Conservation (phyloP, 2,113 vertebrate genomes). For the Trichechus manatus region DNA sequence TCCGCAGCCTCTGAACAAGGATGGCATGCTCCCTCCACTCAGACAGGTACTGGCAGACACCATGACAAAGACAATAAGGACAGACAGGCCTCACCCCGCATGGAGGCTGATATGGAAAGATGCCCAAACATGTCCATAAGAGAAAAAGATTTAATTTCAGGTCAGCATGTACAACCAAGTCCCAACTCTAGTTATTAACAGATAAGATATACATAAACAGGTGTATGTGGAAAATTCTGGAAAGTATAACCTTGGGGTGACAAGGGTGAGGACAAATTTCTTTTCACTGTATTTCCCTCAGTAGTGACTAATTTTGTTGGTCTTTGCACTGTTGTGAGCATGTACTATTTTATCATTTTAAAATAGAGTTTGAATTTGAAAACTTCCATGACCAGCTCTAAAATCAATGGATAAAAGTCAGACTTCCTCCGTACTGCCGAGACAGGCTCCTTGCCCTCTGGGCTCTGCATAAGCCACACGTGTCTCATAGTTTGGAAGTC, state of each 20-base stretch:
- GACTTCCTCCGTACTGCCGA: not conserved
- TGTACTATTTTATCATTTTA: not conserved
- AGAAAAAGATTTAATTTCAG: rapidly evolving
- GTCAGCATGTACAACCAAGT: rapidly evolving
- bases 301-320: not conserved
- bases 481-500: not conserved
- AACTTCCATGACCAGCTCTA: not conserved
- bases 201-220: rapidly evolving
- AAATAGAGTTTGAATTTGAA: not conserved
- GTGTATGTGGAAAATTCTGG: not conserved
- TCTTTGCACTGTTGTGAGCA: not conserved
- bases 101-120: rapidly evolving
- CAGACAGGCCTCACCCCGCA: rapidly evolving
- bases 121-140: rapidly evolving
- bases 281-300: not conserved
- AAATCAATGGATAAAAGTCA: not conserved
- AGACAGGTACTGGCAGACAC: rapidly evolving
- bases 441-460: too few relatives aligned
- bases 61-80: rapidly evolving
- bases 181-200: rapidly evolving
- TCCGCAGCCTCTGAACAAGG: rapidly evolving
- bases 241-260: not conserved
- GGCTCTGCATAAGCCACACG: not conserved
- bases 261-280: not conserved
- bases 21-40: rapidly evolving